These are phyloP conservation scores for Spicauda simplicius DNA, from an alignment of 2,888 invertebrate genomes.

Conservation along the genomic window DNA sequence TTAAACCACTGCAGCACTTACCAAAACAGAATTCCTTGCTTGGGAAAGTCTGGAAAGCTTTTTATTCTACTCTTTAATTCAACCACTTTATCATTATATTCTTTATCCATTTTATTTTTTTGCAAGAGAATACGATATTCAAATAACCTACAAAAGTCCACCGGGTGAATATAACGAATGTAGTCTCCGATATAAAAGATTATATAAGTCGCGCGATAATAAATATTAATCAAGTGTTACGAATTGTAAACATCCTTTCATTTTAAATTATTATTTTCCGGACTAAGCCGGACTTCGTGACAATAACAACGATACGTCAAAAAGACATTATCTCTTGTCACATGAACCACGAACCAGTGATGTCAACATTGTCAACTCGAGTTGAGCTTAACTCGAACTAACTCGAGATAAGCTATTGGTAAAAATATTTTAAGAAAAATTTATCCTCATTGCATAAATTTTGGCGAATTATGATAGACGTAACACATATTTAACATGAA, in stretches of 20 bases:
- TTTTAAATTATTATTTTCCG: conserved; percentile 8
- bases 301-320: too few relatives aligned
- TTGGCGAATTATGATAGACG: too few relatives aligned
- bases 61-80: conserved; percentile 87
- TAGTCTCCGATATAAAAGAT: not conserved
- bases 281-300: not conserved
- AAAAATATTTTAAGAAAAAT: too few relatives aligned
- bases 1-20: too few relatives aligned
- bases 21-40: conserved; percentile 93
- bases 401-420: too few relatives aligned
- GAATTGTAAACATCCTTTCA: not conserved
- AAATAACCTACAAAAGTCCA: not conserved
- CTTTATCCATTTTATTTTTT: conserved; percentile 54
- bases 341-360: too few relatives aligned
- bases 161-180: not conserved
- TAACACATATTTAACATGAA: too few relatives aligned
- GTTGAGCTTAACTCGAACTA: too few relatives aligned
- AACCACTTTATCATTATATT: conserved; percentile 79
- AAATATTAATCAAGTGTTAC: not conserved
- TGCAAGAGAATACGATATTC: not conserved
- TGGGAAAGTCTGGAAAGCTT: conserved; percentile 93
- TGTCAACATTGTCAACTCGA: too few relatives aligned
- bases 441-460: too few relatives aligned
- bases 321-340: too few relatives aligned
- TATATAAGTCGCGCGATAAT: not conserved